Conservation (phyloP, 2,888 invertebrate genomes). For the Erebia aethiops region DNA sequence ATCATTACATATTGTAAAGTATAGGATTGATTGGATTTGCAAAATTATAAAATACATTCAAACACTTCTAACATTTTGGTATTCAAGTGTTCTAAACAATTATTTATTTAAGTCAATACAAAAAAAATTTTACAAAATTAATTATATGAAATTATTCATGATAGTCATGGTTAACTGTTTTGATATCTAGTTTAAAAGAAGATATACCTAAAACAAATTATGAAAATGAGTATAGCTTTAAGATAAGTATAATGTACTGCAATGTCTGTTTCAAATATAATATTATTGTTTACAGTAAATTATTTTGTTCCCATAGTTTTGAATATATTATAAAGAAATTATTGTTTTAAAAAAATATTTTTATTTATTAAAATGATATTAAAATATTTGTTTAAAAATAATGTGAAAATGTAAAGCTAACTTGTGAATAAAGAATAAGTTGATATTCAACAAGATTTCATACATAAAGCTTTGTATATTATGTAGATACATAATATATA, state of each 20-base stretch:
- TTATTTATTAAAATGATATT: too few species aligned
- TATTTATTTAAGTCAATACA: neutral
- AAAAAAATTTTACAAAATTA: neutral
- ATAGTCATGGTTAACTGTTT: neutral
- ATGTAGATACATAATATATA: too few species aligned
- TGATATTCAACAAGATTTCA: too few species aligned
- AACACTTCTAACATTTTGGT: neutral
- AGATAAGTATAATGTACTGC: neutral
- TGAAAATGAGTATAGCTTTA: neutral
- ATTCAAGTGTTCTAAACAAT: slow-evolving; percentile 9
- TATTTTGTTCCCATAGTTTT: neutral
- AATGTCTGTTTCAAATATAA: neutral
- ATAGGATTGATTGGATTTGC: neutral
- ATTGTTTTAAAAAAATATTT: neutral
- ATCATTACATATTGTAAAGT: neutral
- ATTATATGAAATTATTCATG: neutral
- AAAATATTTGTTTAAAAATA: neutral
- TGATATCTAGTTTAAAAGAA: neutral
- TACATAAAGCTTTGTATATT: too few species aligned
- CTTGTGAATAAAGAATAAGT: too few species aligned
- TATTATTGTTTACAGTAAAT: neutral
- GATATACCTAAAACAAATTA: neutral
- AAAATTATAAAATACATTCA: neutral
- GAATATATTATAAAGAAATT: too few species aligned
- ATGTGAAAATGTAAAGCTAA: neutral